phyloP scores from a whole-genome alignment of 2,888 invertebrate species.

The Ophonus ardosiacus region DNA sequence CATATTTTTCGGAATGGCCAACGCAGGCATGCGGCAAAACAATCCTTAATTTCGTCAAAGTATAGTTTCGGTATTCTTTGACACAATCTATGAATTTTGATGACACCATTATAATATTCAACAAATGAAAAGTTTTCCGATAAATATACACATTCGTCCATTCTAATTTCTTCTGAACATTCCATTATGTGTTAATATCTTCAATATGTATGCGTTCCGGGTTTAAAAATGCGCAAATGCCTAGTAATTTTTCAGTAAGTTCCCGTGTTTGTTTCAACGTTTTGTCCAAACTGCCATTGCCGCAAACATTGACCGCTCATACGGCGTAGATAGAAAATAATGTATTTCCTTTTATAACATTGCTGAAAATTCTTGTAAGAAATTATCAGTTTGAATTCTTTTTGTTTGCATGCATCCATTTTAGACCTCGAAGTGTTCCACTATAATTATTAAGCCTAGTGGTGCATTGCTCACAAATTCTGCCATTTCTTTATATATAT shows the following conservation, averaged over 20 bases:
- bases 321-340: neutral
- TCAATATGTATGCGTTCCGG: neutral
- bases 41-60: neutral
- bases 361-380: neutral
- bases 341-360: neutral
- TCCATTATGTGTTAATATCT: neutral
- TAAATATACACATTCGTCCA: neutral
- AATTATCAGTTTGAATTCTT: neutral
- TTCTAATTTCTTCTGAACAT: neutral
- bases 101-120: too few species aligned
- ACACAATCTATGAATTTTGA: neutral
- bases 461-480: neutral
- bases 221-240: neutral
- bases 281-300: neutral
- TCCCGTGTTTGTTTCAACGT: neutral
- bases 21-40: neutral
- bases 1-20: neutral
- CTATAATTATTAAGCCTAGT: neutral
- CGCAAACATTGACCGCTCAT: neutral
- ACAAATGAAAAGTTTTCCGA: too few species aligned
- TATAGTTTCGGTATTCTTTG: neutral
- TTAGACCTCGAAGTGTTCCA: neutral
- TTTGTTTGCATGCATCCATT: neutral
- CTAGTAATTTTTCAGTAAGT: neutral
- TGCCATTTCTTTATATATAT: neutral